Percentiles rank a stretch among this genome's conserved stretches.
phyloP scores from a whole-genome alignment of 2,113 vertebrate species.

The Mastomys natalensis region DNA sequence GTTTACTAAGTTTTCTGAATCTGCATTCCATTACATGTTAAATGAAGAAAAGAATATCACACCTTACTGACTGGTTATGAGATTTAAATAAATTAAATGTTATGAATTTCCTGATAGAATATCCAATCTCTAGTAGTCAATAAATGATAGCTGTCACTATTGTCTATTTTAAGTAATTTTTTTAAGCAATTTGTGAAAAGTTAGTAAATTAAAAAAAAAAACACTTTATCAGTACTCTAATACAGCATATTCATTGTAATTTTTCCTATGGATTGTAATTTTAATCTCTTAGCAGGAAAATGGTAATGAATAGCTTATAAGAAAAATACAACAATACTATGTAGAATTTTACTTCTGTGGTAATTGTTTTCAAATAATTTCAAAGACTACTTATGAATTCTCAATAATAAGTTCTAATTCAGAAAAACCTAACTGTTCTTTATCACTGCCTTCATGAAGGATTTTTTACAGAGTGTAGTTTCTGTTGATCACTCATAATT shows the following conservation, averaged over 20 bases:
- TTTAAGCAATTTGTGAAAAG: neutral
- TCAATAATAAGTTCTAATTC: neutral
- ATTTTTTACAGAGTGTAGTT: neutral
- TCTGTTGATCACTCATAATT: neutral
- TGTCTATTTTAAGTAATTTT: neutral
- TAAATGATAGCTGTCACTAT: neutral
- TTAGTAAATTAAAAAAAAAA: slow-evolving; percentile 23
- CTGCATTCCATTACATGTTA: neutral
- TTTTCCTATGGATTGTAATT: neutral
- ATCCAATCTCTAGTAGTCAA: neutral
- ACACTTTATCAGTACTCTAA: neutral
- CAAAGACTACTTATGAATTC: neutral
- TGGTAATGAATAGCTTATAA: neutral
- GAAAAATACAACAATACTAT: slow-evolving; percentile 14
- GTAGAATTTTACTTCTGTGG: neutral
- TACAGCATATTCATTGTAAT: neutral
- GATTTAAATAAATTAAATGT: slow-evolving; percentile 1
- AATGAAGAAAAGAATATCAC: neutral
- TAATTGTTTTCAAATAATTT: slow-evolving; percentile 6
- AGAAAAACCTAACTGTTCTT: neutral
- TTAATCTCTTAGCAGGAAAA: neutral
- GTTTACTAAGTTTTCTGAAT: neutral
- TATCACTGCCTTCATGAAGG: neutral
- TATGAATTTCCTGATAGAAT: neutral
- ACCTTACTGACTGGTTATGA: neutral